Conservation (phyloP, 1,140 invertebrate genomes). For the Drosophila jambulina region DNA sequence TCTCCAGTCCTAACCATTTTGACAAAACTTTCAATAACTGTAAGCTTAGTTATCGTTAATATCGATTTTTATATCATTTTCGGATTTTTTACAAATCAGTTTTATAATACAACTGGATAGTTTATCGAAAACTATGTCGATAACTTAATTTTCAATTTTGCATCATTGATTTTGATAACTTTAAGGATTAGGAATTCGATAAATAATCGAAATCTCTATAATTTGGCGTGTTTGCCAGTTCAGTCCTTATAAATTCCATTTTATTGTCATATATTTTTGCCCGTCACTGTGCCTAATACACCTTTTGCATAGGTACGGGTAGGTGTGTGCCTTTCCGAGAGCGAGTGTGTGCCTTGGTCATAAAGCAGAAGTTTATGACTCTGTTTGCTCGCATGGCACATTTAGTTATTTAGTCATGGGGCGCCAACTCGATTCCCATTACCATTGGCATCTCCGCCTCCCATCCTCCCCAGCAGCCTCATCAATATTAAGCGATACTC, state of each 20-base stretch:
- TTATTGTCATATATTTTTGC: neutral
- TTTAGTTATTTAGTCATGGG: slow-evolving; percentile 73
- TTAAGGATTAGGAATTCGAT: too few relatives aligned
- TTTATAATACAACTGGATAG: neutral
- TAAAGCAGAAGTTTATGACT: slow-evolving; percentile 81
- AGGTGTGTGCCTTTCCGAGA: neutral
- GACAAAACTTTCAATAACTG: neutral
- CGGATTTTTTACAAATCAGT: neutral
- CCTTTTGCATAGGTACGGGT: slow-evolving; percentile 24
- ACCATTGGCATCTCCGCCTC: slow-evolving; percentile 15
- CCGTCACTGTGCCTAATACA: slow-evolving; percentile 13
- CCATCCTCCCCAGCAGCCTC: slow-evolving; percentile 29
- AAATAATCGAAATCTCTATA: too few relatives aligned
- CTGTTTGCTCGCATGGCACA: slow-evolving; percentile 74
- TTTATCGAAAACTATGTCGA: too few relatives aligned
- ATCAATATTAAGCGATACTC: slow-evolving; percentile 80
- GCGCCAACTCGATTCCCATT: slow-evolving; percentile 48
- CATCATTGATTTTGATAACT: too few relatives aligned
- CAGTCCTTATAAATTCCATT: neutral
- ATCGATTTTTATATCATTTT: neutral
- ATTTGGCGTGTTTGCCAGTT: too few relatives aligned
- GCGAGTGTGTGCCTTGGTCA: slow-evolving; percentile 47
- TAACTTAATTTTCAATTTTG: too few relatives aligned
- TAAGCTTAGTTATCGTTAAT: neutral
- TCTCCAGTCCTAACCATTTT: neutral